These are phyloP conservation scores for Melopsittacus undulatus DNA, from an alignment of 2,797 vertebrate genomes.

Conservation along the genomic window DNA sequence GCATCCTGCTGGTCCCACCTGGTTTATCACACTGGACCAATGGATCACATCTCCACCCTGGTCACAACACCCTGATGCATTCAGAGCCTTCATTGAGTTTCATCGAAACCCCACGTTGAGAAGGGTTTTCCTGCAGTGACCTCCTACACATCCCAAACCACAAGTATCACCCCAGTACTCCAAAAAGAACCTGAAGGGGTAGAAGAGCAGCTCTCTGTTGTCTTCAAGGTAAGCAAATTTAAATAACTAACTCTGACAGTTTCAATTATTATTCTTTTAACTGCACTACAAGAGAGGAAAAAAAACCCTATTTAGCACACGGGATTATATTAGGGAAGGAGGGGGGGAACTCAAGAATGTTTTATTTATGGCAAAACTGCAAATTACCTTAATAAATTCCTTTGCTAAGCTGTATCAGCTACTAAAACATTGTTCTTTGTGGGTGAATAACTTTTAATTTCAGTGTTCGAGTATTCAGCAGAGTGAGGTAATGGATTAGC, in stretches of 20 bases:
- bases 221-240: slow-evolving; percentile 14
- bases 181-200: background rate
- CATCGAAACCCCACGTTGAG: background rate
- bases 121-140: background rate
- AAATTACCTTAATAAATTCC: slow-evolving; percentile 72
- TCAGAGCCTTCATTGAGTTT: background rate
- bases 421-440: slow-evolving; percentile 72
- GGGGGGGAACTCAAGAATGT: slow-evolving; percentile 10
- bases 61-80: background rate
- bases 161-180: background rate
- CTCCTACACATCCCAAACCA: background rate
- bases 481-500: slow-evolving; percentile 74
- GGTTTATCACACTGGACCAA: fast-evolving
- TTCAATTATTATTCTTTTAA: slow-evolving; percentile 35
- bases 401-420: slow-evolving; percentile 67
- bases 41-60: fast-evolving
- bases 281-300: background rate
- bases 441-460: slow-evolving; percentile 77
- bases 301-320: background rate
- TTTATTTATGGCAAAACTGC: slow-evolving; percentile 71
- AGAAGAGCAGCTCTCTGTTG: background rate
- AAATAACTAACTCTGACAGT: background rate
- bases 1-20: background rate
- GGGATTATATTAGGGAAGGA: slow-evolving; percentile 4
- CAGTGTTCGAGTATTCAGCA: slow-evolving; percentile 68